Percentiles rank a stretch among this genome's conserved stretches.
phyloP scores from a whole-genome alignment of 2,113 vertebrate genomes.

The Tenrec ecaudatus region DNA sequence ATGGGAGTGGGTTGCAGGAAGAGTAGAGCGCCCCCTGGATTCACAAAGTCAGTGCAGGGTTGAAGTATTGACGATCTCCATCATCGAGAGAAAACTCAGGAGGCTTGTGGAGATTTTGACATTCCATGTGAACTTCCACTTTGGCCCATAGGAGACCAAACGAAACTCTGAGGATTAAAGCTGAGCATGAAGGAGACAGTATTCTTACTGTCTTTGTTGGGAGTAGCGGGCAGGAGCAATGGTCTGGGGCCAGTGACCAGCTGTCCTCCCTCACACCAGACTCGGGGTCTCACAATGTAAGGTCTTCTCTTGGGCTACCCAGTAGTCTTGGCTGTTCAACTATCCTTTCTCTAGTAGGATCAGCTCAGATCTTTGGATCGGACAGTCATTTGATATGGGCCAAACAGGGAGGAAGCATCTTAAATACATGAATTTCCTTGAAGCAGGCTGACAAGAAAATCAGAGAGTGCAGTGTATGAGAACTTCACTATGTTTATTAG shows the following conservation, averaged over 20 bases:
- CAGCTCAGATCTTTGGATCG: conserved; percentile 49
- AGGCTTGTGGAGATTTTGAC: conserved; percentile 91
- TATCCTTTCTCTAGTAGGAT: conserved; percentile 66
- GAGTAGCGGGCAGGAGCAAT: conserved; percentile 97
- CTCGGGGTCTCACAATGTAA: conserved; percentile 96
- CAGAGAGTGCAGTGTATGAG: conserved; percentile 75
- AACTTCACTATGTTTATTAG: neutral
- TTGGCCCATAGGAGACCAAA: conserved; percentile 99
- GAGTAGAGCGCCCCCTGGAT: conserved; percentile 95
- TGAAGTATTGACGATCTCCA: conserved; percentile 95
- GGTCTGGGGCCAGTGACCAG: conserved; percentile 97
- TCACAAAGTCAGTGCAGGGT: conserved; percentile 90
- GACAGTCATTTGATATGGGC: conserved; percentile 94
- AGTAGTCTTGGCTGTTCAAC: conserved; percentile 89
- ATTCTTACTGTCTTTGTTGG: conserved; percentile 97
- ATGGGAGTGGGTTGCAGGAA: conserved; percentile 94
- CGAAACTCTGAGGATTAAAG: conserved; percentile 97
- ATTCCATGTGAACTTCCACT: conserved; percentile 94
- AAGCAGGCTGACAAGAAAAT: conserved; percentile 96
- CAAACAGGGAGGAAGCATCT: conserved; percentile 92
- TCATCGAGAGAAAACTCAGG: conserved; percentile 95
- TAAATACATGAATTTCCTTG: conserved; percentile 96
- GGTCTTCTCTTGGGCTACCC: conserved; percentile 97
- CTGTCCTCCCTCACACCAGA: conserved; percentile 97
- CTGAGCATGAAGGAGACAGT: conserved; percentile 97